These are phyloP conservation scores for Ferrisia virgata DNA, from an alignment of 2,888 invertebrate species.

Conservation along the genomic window DNA sequence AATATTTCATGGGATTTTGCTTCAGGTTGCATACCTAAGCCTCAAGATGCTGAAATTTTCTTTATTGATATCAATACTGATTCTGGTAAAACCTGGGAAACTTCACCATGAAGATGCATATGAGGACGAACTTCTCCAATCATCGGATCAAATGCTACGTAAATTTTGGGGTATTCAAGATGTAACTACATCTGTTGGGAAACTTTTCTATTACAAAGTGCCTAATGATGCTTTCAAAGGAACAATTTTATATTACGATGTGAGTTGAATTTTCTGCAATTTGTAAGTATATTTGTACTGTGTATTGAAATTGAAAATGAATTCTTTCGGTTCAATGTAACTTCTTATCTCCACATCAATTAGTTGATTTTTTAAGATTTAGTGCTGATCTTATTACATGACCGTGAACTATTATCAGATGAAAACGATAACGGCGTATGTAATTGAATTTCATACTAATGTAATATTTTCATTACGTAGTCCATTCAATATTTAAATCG, in stretches of 20 bases:
- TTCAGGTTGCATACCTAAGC: not conserved
- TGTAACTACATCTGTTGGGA: conserved; percentile 67
- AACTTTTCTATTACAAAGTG: conserved; percentile 69
- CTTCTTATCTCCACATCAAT: not conserved
- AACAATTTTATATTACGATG: conserved; percentile 67
- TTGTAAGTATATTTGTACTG: not conserved
- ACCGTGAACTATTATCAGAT: not conserved
- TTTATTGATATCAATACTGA: not conserved
- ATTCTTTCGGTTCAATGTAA: not conserved
- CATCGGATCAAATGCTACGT: conserved; percentile 51
- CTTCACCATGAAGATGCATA: not conserved
- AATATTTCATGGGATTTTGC: not conserved
- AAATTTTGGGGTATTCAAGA: conserved; percentile 60
- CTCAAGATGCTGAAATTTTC: not conserved
- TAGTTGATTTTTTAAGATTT: not conserved
- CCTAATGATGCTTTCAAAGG: conserved; percentile 70
- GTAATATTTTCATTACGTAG: too few relatives aligned
- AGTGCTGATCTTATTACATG: not conserved
- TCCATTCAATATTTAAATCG: too few relatives aligned
- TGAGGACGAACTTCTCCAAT: conserved; percentile 31
- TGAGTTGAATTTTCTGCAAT: conserved; percentile 52
- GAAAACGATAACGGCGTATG: not conserved
- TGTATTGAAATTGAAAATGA: too few relatives aligned
- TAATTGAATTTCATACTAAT: not conserved
- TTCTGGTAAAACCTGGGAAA: not conserved